Base-by-base conservation (phyloP, 1,140 invertebrate species). In the Trichoplusia ni region DNA sequence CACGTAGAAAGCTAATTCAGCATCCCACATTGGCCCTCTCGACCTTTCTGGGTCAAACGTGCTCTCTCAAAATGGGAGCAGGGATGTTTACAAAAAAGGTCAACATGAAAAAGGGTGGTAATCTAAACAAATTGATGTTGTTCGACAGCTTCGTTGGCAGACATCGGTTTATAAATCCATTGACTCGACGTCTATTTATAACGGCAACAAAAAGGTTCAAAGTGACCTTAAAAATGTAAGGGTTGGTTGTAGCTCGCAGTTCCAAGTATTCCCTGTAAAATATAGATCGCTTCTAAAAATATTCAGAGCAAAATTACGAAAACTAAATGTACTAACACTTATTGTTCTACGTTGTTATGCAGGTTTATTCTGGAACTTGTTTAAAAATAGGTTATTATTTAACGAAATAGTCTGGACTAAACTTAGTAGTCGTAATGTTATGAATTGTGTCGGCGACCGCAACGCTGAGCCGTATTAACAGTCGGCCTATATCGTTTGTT, bases 61-160 rank as follows among this genome's bases (percentile, higher is more conserved):
- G 44, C 6, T 11, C 25, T n/a, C 25, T 29, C 16, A 47, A 27
- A 31, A 6, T 31, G 79, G 63, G 76, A 78, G 69, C 64, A 68
- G 64, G 63, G 66, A 56, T 77, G 77, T 75, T 74, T 79, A 71
- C 66, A 44, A 14, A 16, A 38, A 70, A 71, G 71, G 73, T 72
- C 72, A 67, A 65, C 60, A 42, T 8, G 14, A 6, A 25, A 53
- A 25, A 37, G 59, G 73, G 68, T 67, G 71, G 66, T 70, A 71
- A 40, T 46, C 60, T 64, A 77, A 81, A 75, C 71, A 79, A 76
- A 69, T 78, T 61, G 68, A 72, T 78, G 78, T 76, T 44, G 73
- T 67, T 66, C 61, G 72, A 59, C 56, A 29, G n/a, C n/a, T n/a
- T n/a, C n/a, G 31, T 67, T 53, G 53, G 31, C 38, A 35, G 31